These are phyloP conservation scores for Rhagonycha fulva DNA, from an alignment of 2,888 invertebrate genomes.

Conservation along the genomic window DNA sequence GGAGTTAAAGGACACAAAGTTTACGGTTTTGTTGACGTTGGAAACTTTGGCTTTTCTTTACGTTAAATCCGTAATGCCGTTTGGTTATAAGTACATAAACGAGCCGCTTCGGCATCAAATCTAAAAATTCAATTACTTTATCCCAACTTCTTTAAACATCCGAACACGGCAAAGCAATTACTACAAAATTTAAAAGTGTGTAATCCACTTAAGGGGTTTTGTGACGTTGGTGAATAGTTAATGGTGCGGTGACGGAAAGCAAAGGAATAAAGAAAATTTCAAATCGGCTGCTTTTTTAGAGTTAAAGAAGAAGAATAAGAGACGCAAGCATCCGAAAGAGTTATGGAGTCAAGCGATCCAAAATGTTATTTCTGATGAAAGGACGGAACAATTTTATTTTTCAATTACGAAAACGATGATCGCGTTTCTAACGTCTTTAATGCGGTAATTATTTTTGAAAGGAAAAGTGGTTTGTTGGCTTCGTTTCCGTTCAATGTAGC, in stretches of 20 bases:
- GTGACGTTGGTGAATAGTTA: conserved; percentile 42
- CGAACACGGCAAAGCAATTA: conserved; percentile 47
- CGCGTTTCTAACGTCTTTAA: conserved; percentile 27
- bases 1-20: neutral
- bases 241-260: conserved; percentile 33
- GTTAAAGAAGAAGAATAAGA: conserved; percentile 17
- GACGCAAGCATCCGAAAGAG: conserved; percentile 20
- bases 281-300: neutral
- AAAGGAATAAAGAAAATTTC: conserved; percentile 3
- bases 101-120: conserved; percentile 25
- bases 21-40: neutral
- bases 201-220: conserved; percentile 50
- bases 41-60: neutral
- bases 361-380: neutral
- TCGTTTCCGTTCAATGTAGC: conserved; percentile 29
- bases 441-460: conserved; percentile 30
- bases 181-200: conserved; percentile 47
- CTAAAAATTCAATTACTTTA: conserved; percentile 35
- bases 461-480: conserved; percentile 23
- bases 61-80: conserved; percentile 20
- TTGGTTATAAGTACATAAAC: conserved; percentile 29
- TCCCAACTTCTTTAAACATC: conserved; percentile 33
- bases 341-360: neutral
- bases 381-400: neutral
- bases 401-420: conserved; percentile 4